phyloP scores from a whole-genome alignment of 2,113 vertebrate species.

The Semnornis frantzii region DNA sequence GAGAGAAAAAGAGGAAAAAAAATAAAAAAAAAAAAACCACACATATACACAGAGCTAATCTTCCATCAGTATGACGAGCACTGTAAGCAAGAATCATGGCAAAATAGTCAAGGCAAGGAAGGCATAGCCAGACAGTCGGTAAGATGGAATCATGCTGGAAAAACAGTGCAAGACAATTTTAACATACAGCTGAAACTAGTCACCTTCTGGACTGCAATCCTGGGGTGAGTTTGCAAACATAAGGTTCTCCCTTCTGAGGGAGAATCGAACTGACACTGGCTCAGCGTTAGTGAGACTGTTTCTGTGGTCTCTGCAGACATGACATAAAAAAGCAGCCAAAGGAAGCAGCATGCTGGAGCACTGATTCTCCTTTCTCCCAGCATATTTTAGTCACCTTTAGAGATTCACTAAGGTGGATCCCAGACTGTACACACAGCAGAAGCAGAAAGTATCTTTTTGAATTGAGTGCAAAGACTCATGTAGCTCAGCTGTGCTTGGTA shows the following conservation, averaged over 20 bases:
- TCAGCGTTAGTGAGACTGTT: background rate
- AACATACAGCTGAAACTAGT: background rate
- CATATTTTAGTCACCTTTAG: background rate
- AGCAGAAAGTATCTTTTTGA: background rate
- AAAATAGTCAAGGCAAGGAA: conserved; percentile 9
- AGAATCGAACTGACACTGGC: background rate
- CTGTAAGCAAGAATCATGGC: background rate
- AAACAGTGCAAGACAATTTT: conserved; percentile 1
- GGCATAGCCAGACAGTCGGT: conserved; percentile 16
- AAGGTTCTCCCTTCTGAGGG: background rate
- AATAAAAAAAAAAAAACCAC: background rate
- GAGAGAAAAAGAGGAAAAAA: rapidly evolving
- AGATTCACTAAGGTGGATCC: background rate
- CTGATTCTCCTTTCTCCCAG: background rate
- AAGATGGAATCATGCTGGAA: conserved; percentile 25
- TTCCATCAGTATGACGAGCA: background rate
- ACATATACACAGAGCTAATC: background rate
- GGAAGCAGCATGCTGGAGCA: background rate
- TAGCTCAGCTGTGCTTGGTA: background rate
- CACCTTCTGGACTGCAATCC: conserved; percentile 21
- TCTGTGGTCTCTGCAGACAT: background rate
- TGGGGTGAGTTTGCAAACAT: background rate
- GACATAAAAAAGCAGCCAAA: background rate
- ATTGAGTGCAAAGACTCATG: background rate
- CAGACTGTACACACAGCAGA: background rate